Base-by-base conservation (phyloP, 2,797 vertebrate genomes). In the Acridotheres tristis region DNA sequence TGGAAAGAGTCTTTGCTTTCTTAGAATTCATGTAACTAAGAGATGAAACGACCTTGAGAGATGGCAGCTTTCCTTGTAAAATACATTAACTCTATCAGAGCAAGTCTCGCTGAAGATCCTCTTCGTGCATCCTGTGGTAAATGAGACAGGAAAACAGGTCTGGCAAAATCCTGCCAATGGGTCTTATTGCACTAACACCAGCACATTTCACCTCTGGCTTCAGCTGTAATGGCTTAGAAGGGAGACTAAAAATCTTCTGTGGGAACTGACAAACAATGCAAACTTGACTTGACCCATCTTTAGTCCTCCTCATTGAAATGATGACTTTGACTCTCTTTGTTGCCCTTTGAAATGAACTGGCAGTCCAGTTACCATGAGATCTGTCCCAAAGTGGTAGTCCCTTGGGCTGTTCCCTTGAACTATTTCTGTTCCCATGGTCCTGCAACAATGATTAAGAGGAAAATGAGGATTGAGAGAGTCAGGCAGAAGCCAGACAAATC, bases 1-100 rank as follows among this genome's bases (percentile, higher is more conserved):
- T 96, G 88, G 96, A 98, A 97, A 79, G 95, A 89, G 58, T 63
- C 58, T 88, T 96, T 96, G 86, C 94, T 97, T 97, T 97, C 97
- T 94, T 97, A 97, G 97, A 97, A 97, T 97, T 95, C 94, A 76
- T 94, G 89, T 97, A 96, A 96, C 89, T 94, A 94, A 96, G 66
- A 96, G 92, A 86, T 95, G 92, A 96, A 96, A 96, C 29, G 86
- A 96, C 96, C 94, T 85, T 76, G 90, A 91, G 89, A 87, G 88
- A 95, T 94, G 90, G 94, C 94, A 96, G 88, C 42, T 95, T 93
- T 90, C 71, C 48, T 88, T 72, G 65, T 85, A 75, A 94, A 96
- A 93, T 68, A 25, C 30, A 89, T 97, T 97, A 96, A 96, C 94
- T 90, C 88, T 81, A 85, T 69, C 58, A 89, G 63, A 78, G 66